These are phyloP conservation scores for Anhinga rufa DNA, from an alignment of 2,113 vertebrate species.

Conservation along the genomic window DNA sequence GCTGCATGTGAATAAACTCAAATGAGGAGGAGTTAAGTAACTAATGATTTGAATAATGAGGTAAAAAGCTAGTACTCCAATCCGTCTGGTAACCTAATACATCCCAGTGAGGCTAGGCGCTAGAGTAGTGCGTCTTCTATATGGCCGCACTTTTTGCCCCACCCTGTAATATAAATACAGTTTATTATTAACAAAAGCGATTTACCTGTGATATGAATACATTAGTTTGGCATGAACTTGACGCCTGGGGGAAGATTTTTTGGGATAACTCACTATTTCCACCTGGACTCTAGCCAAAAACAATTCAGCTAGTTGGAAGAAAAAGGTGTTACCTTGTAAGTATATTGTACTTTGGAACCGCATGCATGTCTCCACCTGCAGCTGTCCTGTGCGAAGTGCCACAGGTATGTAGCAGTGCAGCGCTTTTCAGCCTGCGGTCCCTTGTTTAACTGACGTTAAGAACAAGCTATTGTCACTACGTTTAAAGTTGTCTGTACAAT, in stretches of 20 bases:
- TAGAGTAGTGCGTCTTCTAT: neutral
- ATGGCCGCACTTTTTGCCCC: neutral
- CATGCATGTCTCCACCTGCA: neutral
- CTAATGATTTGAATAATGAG: neutral
- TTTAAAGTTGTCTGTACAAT: rapidly evolving
- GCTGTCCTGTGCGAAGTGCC: neutral
- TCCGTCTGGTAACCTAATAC: neutral
- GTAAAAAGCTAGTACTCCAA: neutral
- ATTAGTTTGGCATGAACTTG: neutral
- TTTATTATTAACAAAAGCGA: conserved; percentile 17
- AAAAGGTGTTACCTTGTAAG: neutral
- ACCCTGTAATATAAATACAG: neutral
- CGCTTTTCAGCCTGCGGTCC: neutral
- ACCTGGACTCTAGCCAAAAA: neutral
- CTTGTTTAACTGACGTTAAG: neutral
- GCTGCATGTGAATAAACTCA: conserved; percentile 16
- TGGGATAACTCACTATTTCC: conserved; percentile 5
- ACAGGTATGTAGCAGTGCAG: neutral
- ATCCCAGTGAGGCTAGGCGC: neutral
- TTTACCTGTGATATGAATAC: neutral
- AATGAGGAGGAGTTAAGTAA: conserved; percentile 22
- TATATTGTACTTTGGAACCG: neutral
- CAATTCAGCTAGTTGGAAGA: neutral
- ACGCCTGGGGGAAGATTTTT: conserved; percentile 16
- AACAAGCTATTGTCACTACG: neutral